phyloP scores from a whole-genome alignment of 2,797 vertebrate species.

The Takifugu ocellatus region DNA sequence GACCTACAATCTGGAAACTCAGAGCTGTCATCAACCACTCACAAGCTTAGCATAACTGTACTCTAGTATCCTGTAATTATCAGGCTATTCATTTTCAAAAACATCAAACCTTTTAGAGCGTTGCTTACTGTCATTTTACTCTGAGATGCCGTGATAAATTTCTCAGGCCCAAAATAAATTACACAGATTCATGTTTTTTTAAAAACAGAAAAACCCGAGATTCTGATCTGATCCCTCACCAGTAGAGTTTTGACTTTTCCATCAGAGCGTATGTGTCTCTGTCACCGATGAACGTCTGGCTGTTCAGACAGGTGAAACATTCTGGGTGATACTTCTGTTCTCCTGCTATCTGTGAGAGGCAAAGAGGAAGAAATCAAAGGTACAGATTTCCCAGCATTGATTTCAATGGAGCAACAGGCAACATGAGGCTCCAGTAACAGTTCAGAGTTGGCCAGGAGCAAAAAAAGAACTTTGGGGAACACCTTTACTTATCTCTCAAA shows the following conservation, averaged over 20 bases:
- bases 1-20: too few species aligned
- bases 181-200: neutral
- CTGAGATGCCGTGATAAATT: neutral
- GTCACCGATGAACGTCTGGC: conserved; percentile 89
- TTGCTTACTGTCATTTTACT: too few species aligned
- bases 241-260: conserved; percentile 97
- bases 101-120: neutral
- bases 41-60: neutral
- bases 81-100: neutral
- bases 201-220: neutral
- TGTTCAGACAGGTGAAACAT: conserved; percentile 93
- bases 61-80: neutral
- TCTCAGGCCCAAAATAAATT: conserved; percentile 29
- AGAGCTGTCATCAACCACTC: too few species aligned
- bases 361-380: conserved; percentile 2
- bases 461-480: too few species aligned
- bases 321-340: conserved; percentile 98
- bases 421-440: conserved; percentile 26
- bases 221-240: conserved; percentile 66
- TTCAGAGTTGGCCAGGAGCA: conserved; percentile 21
- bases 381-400: conserved; percentile 1
- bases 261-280: conserved; percentile 96
- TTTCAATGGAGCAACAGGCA: conserved; percentile 19
- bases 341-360: conserved; percentile 84
- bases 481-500: too few species aligned